phyloP scores from a whole-genome alignment of 1,140 invertebrate species.

The Drosophila kurseongensis region DNA sequence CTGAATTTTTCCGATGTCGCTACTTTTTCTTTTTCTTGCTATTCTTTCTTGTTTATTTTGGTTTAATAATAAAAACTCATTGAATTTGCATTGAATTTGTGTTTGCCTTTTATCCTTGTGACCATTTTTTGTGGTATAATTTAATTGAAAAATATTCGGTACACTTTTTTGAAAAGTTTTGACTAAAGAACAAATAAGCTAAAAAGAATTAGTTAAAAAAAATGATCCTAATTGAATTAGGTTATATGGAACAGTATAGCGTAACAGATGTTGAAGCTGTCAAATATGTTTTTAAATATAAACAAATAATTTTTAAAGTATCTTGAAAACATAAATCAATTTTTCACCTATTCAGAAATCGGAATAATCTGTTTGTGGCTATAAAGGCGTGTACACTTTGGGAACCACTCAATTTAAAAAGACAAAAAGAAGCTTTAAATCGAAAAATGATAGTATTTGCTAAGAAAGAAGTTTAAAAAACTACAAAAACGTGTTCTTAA shows the following conservation, averaged over 20 bases:
- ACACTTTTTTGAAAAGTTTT: constrained; percentile 25
- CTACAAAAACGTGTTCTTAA: no score
- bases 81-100: constrained; percentile 26
- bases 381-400: no score
- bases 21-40: constrained; percentile 14
- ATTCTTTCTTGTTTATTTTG: constrained; percentile 22
- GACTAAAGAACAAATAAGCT: constrained; percentile 36
- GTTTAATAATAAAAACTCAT: constrained; percentile 37
- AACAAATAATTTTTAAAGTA: no score
- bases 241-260: not conserved
- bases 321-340: no score
- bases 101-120: constrained; percentile 29
- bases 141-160: constrained; percentile 34
- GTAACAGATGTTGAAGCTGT: not conserved
- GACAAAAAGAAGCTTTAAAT: no score
- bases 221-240: constrained; percentile 3
- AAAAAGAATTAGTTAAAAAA: constrained; percentile 34
- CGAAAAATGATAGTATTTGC: no score
- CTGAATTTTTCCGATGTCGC: constrained; percentile 43
- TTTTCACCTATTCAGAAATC: no score
- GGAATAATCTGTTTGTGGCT: no score
- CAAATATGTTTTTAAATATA: no score
- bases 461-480: no score
- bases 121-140: constrained; percentile 38
- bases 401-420: no score